Evolutionary conservation across 2,888 invertebrate genomes (phyloP), one percentile per base, ranked within the genome.

Genomic region (Anthophora plumipes): DNA sequence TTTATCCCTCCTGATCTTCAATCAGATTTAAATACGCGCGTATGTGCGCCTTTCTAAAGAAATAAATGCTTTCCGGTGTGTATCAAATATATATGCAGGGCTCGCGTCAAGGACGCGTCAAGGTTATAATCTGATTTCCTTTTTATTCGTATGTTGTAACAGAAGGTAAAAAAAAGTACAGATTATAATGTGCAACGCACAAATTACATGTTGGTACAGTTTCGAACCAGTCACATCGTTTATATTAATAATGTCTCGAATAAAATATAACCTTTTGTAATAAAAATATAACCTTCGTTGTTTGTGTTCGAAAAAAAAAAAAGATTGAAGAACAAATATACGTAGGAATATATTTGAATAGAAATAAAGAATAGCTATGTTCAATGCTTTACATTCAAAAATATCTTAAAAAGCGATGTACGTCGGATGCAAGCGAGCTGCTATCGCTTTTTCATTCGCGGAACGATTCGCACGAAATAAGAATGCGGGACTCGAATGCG

Each of bases 401-500:
- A 31, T 46, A 50, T 55, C 50, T 57, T 31, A 9, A 63, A 54
- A 74, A 20, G 12, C 22, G 12, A 54, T n/a, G 39, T 48, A 20
- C 9, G n/a, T 52, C 59, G 46, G 67, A 63, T 14, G 22, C 39
- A 31, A 59, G 63, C 63, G 50, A 31, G 52, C 66, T 73, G 52
- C 66, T 73, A 68, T 74, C 41, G 70, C 25, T 63, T 74, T 66
- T 71, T 71, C 39, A 68, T 72, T 66, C 61, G 67, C 31, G 25
- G 12, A 80, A 55, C 72, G 60, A 75, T 80, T 84, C 77, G 71
- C 80, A 74, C 77, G 74, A 43, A 70, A 41, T 20, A 67, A 84
- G 77, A 84, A 80, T 84, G 64, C 66, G 66, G 69, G 54, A 67
- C 74, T 31, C 43, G 80, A 80, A 80, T 84, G 68, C 72, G 54